Base-by-base conservation (phyloP, 2,888 invertebrate genomes). In the Phlogophora meticulosa region DNA sequence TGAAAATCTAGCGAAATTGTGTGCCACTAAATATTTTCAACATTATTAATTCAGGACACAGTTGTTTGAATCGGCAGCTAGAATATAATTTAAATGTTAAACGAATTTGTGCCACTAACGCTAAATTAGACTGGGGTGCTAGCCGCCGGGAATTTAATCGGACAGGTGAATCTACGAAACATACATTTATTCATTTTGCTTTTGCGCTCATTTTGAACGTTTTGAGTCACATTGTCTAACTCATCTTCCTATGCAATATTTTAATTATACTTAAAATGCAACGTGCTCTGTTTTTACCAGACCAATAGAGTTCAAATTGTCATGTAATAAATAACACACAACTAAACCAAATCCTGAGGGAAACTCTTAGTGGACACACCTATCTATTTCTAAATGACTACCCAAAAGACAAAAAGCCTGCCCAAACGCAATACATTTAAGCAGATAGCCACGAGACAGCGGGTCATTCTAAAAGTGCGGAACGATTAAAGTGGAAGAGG, bases 21-120 rank as follows among this genome's bases (percentile, higher is more conserved):
- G 90, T 91, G 91, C 90, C 89, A 92, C 93, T 93, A 94, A 94
- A 95, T 94, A 95, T 93, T 94, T 93, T 92, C 90, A 80, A 87
- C 91, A 92, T 94, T 92, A 94, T 93, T 92, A 93, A 94, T 94
- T 93, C 93, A 90, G 91, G 83, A 86, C 93, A 89, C 92, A 92
- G 93, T 93, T 92, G 93, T 93, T 93, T 93, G 90, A 92, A 91
- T 92, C 92, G 91, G 89, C 88, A 89, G 90, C 89, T 91, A 88
- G 91, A 92, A 94, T 93, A 93, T 93, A 92, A 95, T 95, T 94
- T 94, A 92, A 94, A 95, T 94, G 93, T 92, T 94, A 93, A 93
- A 92, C 93, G 92, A 93, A 94, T 93, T 92, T 92, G 91, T 89
- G 91, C 90, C 90, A 92, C 92, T 92, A 92, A 87, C 91, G 90